Evolutionary conservation across 2,888 invertebrate genomes (phyloP), one percentile per base, ranked within the genome.

Genomic region (Meloe dianella): DNA sequence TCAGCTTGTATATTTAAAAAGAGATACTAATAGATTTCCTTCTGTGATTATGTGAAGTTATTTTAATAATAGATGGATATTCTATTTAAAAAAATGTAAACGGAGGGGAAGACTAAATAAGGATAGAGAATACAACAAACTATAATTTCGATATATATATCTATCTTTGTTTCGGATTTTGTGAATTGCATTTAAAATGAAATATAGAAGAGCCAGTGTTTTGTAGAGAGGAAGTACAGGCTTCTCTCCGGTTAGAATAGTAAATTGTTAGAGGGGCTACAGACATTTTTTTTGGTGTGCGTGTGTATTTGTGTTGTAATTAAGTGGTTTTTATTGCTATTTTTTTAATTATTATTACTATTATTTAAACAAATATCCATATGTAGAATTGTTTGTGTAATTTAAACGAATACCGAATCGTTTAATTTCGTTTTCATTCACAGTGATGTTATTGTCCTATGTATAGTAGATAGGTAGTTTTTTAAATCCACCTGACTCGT

Each of bases 161-260:
- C 51, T 51, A 51, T 51, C 51, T 51, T 51, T 22, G 51, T 51
- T 51, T 20, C 3, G 51, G 14, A 22, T 22, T 51, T 51, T 20
- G 51, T 51, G 51, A 51, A 51, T 51, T 20, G 41, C 17, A 51
- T 51, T 51, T 22, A 51, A 47, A 51, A 51, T 22, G 51, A 51
- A 51, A 51, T 17, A 22, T 17, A 51, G 51, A 9, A 8, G 47
- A 47, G 47, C 9, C 51, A 51, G 51, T 51, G 51, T 51, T 14
- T 38, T 51, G 51, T 10, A 10, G 51, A 20, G 17, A 17, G 17
- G 51, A n/a, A n/a, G n/a, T n/a, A n/a, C n/a, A n/a, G n/a, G n/a
- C n/a, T n/a, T n/a, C n/a, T n/a, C n/a, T n/a, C n/a, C n/a, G n/a
- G n/a, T n/a, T n/a, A n/a, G n/a, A n/a, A n/a, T n/a, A n/a, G n/a